Evolutionary conservation across 2,797 vertebrate genomes (phyloP).

Genomic region (Pipistrellus nathusii): DNA sequence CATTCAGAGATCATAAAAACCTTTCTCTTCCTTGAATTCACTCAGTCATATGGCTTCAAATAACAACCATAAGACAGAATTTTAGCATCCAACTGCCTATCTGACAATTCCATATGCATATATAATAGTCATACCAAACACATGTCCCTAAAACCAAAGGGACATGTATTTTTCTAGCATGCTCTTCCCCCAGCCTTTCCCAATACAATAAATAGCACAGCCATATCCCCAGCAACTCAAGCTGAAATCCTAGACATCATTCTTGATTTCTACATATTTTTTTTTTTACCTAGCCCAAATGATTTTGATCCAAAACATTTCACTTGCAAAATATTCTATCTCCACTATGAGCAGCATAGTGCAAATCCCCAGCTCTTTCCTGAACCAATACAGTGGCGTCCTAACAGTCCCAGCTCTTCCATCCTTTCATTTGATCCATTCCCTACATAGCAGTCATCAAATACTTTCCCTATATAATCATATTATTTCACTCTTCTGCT

Average conservation of each 20-base stretch:
- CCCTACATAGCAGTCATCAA: background rate
- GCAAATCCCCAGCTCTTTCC: background rate
- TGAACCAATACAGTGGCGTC: background rate
- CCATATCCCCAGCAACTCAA: background rate
- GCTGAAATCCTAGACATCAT: background rate
- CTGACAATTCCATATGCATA: background rate
- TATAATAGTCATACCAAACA: background rate
- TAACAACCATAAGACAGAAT: background rate
- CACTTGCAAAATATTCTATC: background rate
- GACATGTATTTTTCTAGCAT: background rate
- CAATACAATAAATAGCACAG: background rate
- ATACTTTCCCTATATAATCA: background rate
- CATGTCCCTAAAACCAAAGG: background rate
- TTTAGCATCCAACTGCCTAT: background rate
- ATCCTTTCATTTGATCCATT: background rate
- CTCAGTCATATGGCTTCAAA: background rate
- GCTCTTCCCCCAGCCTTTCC: background rate
- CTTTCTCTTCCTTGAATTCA: background rate
- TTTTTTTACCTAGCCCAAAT: background rate
- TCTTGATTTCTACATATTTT: background rate
- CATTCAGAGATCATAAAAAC: too few species aligned
- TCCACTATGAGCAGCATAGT: background rate
- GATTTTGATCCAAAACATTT: constrained; percentile 2
- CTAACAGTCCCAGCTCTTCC: background rate
- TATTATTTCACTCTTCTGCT: background rate